These are phyloP conservation scores for Palaemon carinicauda DNA, from an alignment of 1,140 invertebrate species.

Conservation along the genomic window DNA sequence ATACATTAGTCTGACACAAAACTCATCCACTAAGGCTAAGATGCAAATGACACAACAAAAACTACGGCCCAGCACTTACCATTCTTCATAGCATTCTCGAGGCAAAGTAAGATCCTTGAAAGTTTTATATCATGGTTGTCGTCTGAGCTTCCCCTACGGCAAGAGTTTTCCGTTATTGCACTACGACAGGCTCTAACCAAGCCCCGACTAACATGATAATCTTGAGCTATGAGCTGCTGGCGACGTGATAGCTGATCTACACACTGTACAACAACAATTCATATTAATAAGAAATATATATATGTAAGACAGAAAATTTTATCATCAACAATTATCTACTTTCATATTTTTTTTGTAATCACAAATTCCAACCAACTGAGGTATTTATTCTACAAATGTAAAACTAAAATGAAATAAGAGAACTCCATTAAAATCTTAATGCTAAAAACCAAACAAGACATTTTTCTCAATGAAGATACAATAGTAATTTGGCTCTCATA, in stretches of 20 bases:
- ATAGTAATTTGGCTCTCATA: no score
- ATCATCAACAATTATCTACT: background rate
- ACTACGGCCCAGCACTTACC: no score
- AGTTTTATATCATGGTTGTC: conserved; percentile 85
- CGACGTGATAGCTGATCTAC: conserved; percentile 83
- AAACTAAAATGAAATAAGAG: no score
- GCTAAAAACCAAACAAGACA: no score
- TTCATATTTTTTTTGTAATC: no score
- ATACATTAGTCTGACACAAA: no score
- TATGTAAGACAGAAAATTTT: background rate
- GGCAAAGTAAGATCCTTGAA: conserved; percentile 90
- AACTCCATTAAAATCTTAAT: no score
- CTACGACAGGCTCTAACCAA: conserved; percentile 87
- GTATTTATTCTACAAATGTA: no score
- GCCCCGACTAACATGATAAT: conserved; percentile 90
- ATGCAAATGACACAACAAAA: background rate
- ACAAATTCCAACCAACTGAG: no score
- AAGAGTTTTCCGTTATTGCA: conserved; percentile 84
- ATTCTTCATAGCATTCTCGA: conserved; percentile 77
- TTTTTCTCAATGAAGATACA: no score
- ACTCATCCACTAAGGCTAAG: no score
- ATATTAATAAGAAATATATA: background rate
- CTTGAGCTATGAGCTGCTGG: conserved; percentile 87
- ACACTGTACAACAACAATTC: conserved; percentile 70
- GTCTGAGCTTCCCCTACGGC: conserved; percentile 74